phyloP scores from a whole-genome alignment of 1,140 invertebrate species.

The Paracyclopina nana region DNA sequence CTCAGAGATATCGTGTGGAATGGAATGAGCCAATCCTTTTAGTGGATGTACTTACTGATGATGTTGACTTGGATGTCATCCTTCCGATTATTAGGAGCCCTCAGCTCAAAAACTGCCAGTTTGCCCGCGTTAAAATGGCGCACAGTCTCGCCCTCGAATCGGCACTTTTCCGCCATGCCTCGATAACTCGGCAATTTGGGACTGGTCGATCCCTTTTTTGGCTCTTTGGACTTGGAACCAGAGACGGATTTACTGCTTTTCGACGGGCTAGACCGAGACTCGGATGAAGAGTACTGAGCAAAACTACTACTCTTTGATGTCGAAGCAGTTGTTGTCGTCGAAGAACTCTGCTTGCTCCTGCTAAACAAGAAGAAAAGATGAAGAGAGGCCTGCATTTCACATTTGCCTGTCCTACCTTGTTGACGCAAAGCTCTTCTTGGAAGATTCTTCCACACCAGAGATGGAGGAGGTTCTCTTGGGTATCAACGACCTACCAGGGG shows the following conservation, averaged over 20 bases:
- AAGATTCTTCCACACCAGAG: no score
- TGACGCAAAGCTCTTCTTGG: no score
- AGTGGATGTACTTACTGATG: conserved; percentile 17
- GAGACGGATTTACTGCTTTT: not conserved
- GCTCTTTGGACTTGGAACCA: not conserved
- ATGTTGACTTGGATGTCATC: conserved; percentile 15
- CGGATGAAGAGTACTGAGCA: not conserved
- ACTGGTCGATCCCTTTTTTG: not conserved
- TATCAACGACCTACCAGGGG: no score
- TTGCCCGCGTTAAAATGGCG: conserved; percentile 15
- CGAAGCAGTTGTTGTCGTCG: conserved; percentile 1
- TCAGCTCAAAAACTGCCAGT: conserved; percentile 7
- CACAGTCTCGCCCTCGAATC: conserved; percentile 10
- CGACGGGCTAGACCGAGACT: no score
- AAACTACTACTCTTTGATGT: no score
- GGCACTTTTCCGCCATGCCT: conserved; percentile 14
- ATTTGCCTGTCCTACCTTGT: no score
- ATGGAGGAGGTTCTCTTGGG: no score
- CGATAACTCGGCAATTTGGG: conserved; percentile 3
- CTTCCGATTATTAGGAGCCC: conserved; percentile 10
- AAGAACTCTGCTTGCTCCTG: not conserved
- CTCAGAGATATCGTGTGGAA: no score
- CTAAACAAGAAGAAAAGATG: no score
- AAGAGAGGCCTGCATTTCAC: no score
- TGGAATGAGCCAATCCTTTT: no score